Base-by-base conservation (phyloP, 2,113 vertebrate species). In the Erinaceus europaeus region DNA sequence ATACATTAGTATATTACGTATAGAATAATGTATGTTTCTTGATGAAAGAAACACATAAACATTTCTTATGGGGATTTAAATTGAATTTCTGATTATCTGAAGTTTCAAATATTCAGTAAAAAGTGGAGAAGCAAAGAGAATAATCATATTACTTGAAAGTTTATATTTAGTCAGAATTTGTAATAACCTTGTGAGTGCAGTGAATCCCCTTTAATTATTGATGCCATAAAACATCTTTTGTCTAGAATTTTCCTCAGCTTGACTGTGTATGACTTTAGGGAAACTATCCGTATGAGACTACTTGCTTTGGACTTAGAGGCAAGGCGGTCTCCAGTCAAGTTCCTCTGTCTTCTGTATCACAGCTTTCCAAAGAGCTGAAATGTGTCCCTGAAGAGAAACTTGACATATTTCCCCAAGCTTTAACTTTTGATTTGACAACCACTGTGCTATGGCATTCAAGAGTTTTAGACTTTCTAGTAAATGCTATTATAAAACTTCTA, bases 391-490 rank as follows among this genome's bases (percentile, higher is more conserved):
- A 96, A 96, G 95, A 95, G 85, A 93, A 95, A 88, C 84, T 91
- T 90, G 94, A 76, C 53, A 93, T 93, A 18, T 79, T 36, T 55
- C 50, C 67, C 55, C 53, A 85, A 86, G 83, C 92, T 95, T 93
- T 95, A 93, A 96, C n/a, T 97, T 97, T 96, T 96, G 78, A 95
- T 95, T 95, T 97, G 97, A 95, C 96, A 95, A 89, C 96, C 94
- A 91, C 94, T 95, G 40, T 84, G 80, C 67, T 93, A 92, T 96
- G 94, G 82, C 81, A 4, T 95, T 78, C 89, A 91, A 97, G 96
- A 95, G 95, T 97, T 97, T 97, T 94, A 95, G 96, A 95, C 94
- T 6, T 44, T 96, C 86, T 89, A 96, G 91, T 97, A 97, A 97
- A 97, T 97, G 96, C 95, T 94, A 72, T 92, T 96, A 96, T 97